These are phyloP conservation scores for Perdix hodgsoniae DNA, from an alignment of 2,797 vertebrate genomes.

Conservation along the genomic window DNA sequence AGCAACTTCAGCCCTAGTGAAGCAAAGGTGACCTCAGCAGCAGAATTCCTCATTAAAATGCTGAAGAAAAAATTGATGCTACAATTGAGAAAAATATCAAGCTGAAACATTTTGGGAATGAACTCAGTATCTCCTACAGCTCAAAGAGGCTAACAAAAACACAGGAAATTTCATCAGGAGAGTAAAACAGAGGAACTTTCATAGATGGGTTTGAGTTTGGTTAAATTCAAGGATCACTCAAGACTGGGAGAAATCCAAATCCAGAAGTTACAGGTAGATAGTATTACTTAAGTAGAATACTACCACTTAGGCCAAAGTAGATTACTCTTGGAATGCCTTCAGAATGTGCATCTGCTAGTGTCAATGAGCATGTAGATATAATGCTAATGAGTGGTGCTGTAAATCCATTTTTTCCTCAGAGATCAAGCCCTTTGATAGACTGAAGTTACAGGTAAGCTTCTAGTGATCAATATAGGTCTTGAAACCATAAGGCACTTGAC, in stretches of 20 bases:
- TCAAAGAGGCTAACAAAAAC: background rate
- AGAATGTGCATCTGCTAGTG: background rate
- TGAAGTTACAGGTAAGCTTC: background rate
- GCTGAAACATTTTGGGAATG: background rate
- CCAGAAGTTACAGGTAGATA: background rate
- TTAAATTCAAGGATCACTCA: background rate
- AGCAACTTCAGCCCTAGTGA: background rate
- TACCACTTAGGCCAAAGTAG: background rate
- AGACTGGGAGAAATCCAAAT: background rate
- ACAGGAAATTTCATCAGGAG: background rate
- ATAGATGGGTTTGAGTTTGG: background rate
- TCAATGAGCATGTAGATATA: background rate
- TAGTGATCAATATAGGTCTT: background rate
- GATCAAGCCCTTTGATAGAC: background rate
- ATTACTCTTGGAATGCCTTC: background rate
- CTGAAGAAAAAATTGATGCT: background rate
- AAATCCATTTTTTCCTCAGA: background rate
- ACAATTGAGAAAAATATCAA: background rate
- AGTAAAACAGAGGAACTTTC: background rate
- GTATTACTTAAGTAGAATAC: background rate
- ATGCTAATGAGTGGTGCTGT: background rate
- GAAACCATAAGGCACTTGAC: background rate
- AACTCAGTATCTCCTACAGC: background rate
- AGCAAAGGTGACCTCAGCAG: background rate
- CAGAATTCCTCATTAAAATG: background rate